These are phyloP conservation scores for Ostrea denselamellosa DNA, from an alignment of 1,140 invertebrate species.

Conservation along the genomic window DNA sequence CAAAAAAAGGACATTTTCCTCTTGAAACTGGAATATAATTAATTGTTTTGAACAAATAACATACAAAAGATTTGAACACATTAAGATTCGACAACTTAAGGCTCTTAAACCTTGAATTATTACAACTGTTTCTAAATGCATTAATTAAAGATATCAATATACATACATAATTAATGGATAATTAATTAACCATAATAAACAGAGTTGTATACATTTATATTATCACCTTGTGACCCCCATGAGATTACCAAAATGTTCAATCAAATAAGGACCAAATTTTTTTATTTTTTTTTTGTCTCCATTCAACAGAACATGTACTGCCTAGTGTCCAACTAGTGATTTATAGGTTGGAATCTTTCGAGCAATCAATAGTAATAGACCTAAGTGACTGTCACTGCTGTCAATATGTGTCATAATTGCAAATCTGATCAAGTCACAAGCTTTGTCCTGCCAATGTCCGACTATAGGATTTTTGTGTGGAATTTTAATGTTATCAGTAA, in stretches of 20 bases:
- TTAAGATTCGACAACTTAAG: too few species aligned
- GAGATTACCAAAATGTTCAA: background rate
- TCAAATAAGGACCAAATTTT: background rate
- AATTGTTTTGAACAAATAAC: too few species aligned
- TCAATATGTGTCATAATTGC: conserved; percentile 11
- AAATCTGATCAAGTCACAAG: background rate
- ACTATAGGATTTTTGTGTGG: background rate
- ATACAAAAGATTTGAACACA: too few species aligned
- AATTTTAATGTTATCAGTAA: conserved; percentile 25
- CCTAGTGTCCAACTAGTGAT: background rate
- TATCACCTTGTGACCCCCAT: too few species aligned
- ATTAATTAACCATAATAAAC: too few species aligned
- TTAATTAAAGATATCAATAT: too few species aligned
- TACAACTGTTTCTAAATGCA: too few species aligned
- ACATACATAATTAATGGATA: too few species aligned
- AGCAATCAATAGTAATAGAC: background rate
- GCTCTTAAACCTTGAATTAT: too few species aligned
- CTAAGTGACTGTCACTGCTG: conserved; percentile 6
- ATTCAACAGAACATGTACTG: background rate
- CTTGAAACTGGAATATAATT: background rate
- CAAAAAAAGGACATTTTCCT: background rate
- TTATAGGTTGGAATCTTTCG: background rate
- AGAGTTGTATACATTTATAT: too few species aligned
- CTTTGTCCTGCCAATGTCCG: background rate
- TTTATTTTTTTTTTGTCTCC: background rate